Evolutionary conservation across 1,140 invertebrate species (phyloP), one percentile per base, ranked within the genome.

Genomic region (Zaprionus gabonicus): DNA sequence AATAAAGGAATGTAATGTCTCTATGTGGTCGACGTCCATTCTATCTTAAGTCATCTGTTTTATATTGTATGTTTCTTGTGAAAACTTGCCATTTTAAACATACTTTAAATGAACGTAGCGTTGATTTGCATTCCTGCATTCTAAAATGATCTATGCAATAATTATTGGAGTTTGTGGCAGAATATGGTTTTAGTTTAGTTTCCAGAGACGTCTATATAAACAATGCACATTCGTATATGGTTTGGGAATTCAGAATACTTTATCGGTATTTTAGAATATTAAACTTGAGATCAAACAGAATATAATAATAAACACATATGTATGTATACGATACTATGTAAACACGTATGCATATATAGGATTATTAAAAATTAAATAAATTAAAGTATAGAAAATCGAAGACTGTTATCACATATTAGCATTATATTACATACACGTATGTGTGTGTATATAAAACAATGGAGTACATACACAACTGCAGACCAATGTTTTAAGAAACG

Each of bases 321-420:
- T 53, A 41, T 67, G 53, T 69, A 69, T 36, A 69, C 41, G 41
- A 44, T 9, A 46, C n/a, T 20, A 9, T n/a, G 41, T 46, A 20
- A 46, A 17, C n/a, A 9, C 7, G 41, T 9, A 17, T 69, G 41
- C 86, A 69, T 82, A 63, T 76, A 53, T 53, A 88, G 78, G 41
- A 17, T 57, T 78, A 90, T 87, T 90, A 81, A 75, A 75, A 84
- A 84, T 84, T 79, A 63, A 57, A 66, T 20, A 58, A 44, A 34
- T 27, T 36, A 44, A 58, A 58, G 23, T 44, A 46, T 44, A 66
- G 13, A 56, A 66, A 65, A 71, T 80, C 25, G 78, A 88, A 88
- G 84, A 88, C 84, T 88, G 84, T 77, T 84, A 69, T 75, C 58
- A 71, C 67, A 77, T 81, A 85, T 66, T 71, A 58, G 62, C 65